Conservation (phyloP, 1,140 invertebrate genomes). For the Cataglyphis hispanica region DNA sequence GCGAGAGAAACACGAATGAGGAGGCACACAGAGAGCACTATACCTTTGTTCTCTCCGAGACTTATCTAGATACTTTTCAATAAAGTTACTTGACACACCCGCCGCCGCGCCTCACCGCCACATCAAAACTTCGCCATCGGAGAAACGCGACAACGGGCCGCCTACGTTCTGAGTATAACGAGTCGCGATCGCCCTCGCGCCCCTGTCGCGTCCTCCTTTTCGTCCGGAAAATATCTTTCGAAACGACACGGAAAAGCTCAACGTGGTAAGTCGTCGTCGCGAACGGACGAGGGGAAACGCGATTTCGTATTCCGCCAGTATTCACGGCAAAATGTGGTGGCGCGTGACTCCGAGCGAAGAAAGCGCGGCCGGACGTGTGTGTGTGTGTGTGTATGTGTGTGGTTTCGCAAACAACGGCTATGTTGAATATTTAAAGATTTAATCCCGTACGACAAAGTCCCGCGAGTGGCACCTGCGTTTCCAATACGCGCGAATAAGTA, state of each 20-base stretch:
- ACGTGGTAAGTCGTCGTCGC: not conserved
- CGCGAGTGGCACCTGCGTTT: slow-evolving; percentile 51
- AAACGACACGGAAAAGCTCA: slow-evolving; percentile 33
- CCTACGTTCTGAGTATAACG: slow-evolving; percentile 28
- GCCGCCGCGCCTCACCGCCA: slow-evolving; percentile 26
- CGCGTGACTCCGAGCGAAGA: slow-evolving; percentile 56
- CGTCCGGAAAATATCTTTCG: slow-evolving; percentile 54
- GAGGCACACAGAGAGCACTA: slow-evolving; percentile 33
- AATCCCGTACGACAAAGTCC: slow-evolving; percentile 33
- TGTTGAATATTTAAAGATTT: slow-evolving; percentile 67
- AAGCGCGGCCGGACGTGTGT: not conserved
- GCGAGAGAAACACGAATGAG: slow-evolving; percentile 7
- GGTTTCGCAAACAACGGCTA: slow-evolving; percentile 42
- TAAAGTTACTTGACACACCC: slow-evolving; percentile 75
- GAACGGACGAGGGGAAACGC: slow-evolving; percentile 10
- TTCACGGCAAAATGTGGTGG: slow-evolving; percentile 48
- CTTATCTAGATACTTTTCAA: slow-evolving; percentile 77
- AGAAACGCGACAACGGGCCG: slow-evolving; percentile 34
- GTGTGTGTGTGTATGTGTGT: not conserved
- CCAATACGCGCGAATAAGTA: slow-evolving; percentile 17
- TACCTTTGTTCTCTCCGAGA: slow-evolving; percentile 70
- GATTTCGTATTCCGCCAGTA: slow-evolving; percentile 68
- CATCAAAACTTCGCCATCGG: slow-evolving; percentile 68
- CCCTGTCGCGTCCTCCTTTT: not conserved
- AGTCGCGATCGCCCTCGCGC: slow-evolving; percentile 31